A percentile compares a stretch with the other conserved stretches of the same genome.
phyloP scores from a whole-genome alignment of 2,113 vertebrate genomes.

The Enhydra lutris region DNA sequence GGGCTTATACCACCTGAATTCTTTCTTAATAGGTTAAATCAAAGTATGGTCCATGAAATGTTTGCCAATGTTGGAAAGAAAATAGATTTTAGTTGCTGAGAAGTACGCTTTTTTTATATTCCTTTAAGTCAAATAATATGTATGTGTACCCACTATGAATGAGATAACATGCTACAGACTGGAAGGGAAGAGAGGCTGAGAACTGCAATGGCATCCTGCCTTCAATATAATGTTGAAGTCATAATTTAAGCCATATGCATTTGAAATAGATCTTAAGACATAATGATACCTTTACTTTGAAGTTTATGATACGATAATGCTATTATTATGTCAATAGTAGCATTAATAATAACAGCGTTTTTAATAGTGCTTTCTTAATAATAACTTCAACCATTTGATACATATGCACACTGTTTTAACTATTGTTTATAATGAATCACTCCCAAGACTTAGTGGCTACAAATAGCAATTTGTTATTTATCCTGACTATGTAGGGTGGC shows the following conservation, averaged over 20 bases:
- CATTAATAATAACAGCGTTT: background rate
- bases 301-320: background rate
- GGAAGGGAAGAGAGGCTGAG: background rate
- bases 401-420: background rate
- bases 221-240: background rate
- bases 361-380: background rate
- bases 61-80: background rate
- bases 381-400: background rate
- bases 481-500: background rate
- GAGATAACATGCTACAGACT: background rate
- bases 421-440: background rate
- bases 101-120: background rate
- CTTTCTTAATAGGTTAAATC: background rate
- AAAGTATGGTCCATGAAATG: background rate
- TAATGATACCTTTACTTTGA: background rate
- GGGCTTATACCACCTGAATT: background rate
- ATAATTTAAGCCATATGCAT: background rate
- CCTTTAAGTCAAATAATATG: conserved; percentile 9
- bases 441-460: background rate
- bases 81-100: background rate
- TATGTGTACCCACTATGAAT: background rate
- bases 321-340: background rate
- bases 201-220: background rate
- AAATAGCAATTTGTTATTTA: background rate
- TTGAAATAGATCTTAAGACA: background rate